A percentile compares a stretch with the other conserved stretches of the same genome.
Conservation (phyloP, 2,888 invertebrate species). For the Pheosia tremula region DNA sequence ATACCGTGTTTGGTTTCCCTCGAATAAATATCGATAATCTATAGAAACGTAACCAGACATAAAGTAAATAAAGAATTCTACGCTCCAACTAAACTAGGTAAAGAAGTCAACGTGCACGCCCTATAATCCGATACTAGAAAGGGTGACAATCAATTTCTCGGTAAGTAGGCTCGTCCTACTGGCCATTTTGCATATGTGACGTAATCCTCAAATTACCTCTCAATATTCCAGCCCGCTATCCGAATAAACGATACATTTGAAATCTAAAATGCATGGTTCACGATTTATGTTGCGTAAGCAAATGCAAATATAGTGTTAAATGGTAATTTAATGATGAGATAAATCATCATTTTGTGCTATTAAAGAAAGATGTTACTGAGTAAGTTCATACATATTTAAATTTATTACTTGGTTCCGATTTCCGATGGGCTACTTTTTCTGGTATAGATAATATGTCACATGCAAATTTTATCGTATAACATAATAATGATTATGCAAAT, state of each 20-base stretch:
- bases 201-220: slow-evolving; percentile 27
- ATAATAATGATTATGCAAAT: neutral
- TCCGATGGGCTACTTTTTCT: neutral
- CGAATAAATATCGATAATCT: too few relatives aligned
- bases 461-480: neutral
- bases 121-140: slow-evolving; percentile 35
- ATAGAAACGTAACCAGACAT: neutral
- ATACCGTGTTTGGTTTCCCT: too few relatives aligned
- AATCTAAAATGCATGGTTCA: slow-evolving; percentile 18
- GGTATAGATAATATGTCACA: neutral
- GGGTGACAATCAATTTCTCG: slow-evolving; percentile 43
- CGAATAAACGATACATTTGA: slow-evolving; percentile 14
- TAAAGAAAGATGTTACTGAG: slow-evolving; percentile 11
- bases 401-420: slow-evolving; percentile 4
- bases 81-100: slow-evolving; percentile 13
- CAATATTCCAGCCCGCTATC: slow-evolving; percentile 9
- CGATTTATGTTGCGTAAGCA: slow-evolving; percentile 29
- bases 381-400: slow-evolving; percentile 15
- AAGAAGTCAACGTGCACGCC: slow-evolving; percentile 24
- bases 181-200: slow-evolving; percentile 30
- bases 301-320: slow-evolving; percentile 32
- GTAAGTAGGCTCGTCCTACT: slow-evolving; percentile 23
- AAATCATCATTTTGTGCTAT: slow-evolving; percentile 22
- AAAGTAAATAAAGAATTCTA: neutral
- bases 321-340: slow-evolving; percentile 13